A percentile compares a stretch with the other conserved stretches of the same genome.
Conservation (phyloP, 1,140 invertebrate species). For the Littorina saxatilis region DNA sequence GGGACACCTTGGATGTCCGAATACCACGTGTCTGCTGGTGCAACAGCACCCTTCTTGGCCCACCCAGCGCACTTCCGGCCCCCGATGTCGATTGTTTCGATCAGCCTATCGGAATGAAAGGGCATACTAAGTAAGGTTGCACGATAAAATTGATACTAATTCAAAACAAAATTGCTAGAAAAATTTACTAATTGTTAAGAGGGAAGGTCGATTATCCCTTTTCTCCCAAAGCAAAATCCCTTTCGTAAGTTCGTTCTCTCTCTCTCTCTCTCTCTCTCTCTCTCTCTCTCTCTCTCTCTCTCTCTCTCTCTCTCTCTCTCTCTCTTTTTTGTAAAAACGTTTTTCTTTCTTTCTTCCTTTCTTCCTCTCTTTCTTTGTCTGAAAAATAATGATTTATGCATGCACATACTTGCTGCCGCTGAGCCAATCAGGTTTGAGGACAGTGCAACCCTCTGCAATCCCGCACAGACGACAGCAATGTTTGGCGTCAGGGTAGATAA, state of each 20-base stretch:
- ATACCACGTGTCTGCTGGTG: slow-evolving; percentile 25
- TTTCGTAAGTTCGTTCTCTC: too few species aligned
- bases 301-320: background rate
- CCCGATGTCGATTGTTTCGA: background rate
- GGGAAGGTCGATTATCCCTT: too few species aligned
- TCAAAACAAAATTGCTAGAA: too few species aligned
- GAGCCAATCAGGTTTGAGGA: slow-evolving; percentile 30
- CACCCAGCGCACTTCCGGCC: slow-evolving; percentile 2
- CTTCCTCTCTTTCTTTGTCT: background rate
- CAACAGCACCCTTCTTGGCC: slow-evolving; percentile 17
- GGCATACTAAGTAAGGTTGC: background rate
- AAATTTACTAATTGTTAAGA: too few species aligned
- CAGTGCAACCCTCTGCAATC: slow-evolving; percentile 4
- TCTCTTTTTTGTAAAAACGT: background rate
- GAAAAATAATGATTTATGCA: background rate
- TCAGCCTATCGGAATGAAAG: background rate
- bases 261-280: background rate
- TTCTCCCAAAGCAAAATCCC: too few species aligned
- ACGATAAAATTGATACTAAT: too few species aligned
- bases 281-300: background rate
- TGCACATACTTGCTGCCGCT: background rate
- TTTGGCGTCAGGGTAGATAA: slow-evolving; percentile 25
- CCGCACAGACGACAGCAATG: slow-evolving; percentile 21
- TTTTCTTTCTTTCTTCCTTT: background rate
- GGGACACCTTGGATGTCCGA: background rate